Evolutionary conservation across 2,888 invertebrate species (phyloP).

Genomic region (Ectemnius continuus): DNA sequence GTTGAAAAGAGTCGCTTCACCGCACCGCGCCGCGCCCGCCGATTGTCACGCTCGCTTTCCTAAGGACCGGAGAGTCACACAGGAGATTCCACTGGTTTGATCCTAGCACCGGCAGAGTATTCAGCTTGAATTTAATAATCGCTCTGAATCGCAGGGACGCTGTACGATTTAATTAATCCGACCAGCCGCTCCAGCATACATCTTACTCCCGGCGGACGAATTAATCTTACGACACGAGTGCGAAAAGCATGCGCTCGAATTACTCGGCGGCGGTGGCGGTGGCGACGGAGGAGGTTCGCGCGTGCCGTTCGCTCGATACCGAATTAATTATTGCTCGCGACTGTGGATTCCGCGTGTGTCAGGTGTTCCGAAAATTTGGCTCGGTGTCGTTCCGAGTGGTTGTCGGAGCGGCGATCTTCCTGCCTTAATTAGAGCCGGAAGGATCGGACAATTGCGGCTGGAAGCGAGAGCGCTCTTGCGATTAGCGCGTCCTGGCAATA

Average conservation of each 20-base stretch:
- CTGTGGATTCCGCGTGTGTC: not conserved
- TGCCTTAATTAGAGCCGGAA: constrained; percentile 54
- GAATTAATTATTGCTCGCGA: constrained; percentile 7
- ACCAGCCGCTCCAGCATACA: not conserved
- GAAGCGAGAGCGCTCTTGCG: constrained; percentile 39
- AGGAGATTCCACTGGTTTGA: not conserved
- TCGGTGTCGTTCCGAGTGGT: not conserved
- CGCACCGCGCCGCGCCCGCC: too few relatives aligned
- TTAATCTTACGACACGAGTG: constrained; percentile 1
- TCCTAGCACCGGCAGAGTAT: not conserved
- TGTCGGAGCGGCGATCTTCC: constrained; percentile 39
- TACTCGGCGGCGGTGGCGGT: not conserved
- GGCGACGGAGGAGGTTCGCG: not conserved
- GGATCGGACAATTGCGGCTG: constrained; percentile 53
- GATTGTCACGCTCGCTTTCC: too few relatives aligned
- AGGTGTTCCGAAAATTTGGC: constrained; percentile 17
- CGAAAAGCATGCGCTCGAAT: not conserved
- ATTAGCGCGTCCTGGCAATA: constrained; percentile 39
- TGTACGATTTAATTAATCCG: constrained; percentile 3
- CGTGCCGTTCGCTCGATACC: not conserved
- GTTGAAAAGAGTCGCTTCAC: too few relatives aligned
- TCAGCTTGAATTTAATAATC: not conserved
- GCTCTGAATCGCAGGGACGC: not conserved
- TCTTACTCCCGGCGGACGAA: not conserved
- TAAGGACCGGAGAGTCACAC: too few relatives aligned